A percentile compares a stretch with the other conserved stretches of the same genome.
Conservation (phyloP, 2,888 invertebrate species). For the Leptura quadrifasciata region DNA sequence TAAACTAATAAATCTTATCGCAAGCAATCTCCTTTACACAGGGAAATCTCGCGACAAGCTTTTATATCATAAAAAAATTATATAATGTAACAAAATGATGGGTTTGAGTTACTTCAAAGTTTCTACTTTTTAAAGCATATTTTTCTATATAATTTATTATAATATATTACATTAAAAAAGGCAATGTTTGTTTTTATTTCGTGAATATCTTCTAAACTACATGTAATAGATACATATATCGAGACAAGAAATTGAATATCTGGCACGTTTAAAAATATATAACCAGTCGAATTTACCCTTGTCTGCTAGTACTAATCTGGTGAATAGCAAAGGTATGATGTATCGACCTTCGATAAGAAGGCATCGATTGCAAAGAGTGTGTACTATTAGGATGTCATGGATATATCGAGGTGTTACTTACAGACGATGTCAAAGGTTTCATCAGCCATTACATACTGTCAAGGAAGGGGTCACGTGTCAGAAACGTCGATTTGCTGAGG, state of each 20-base stretch:
- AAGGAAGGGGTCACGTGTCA: slow-evolving; percentile 51
- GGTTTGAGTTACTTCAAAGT: too few relatives aligned
- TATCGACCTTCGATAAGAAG: slow-evolving; percentile 57
- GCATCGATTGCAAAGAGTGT: slow-evolving; percentile 52
- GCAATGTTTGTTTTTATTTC: neutral
- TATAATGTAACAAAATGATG: too few relatives aligned
- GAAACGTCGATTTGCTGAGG: slow-evolving; percentile 47
- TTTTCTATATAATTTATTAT: too few relatives aligned
- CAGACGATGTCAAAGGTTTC: slow-evolving; percentile 54
- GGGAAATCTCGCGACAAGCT: too few relatives aligned
- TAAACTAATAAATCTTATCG: too few relatives aligned
- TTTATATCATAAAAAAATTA: too few relatives aligned
- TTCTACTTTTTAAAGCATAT: too few relatives aligned
- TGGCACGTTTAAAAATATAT: neutral
- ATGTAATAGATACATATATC: too few relatives aligned
- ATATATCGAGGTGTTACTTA: slow-evolving; percentile 56
- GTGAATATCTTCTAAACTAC: too few relatives aligned
- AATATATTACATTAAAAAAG: neutral
- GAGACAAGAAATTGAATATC: too few relatives aligned
- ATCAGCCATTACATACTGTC: slow-evolving; percentile 48
- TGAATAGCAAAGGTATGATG: slow-evolving; percentile 42
- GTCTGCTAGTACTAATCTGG: slow-evolving; percentile 25
- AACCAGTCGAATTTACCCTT: slow-evolving; percentile 27
- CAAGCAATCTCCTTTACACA: too few relatives aligned
- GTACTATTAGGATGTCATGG: slow-evolving; percentile 57